Base-by-base conservation (phyloP, 2,113 vertebrate genomes). In the Nesospiza acunhae region DNA sequence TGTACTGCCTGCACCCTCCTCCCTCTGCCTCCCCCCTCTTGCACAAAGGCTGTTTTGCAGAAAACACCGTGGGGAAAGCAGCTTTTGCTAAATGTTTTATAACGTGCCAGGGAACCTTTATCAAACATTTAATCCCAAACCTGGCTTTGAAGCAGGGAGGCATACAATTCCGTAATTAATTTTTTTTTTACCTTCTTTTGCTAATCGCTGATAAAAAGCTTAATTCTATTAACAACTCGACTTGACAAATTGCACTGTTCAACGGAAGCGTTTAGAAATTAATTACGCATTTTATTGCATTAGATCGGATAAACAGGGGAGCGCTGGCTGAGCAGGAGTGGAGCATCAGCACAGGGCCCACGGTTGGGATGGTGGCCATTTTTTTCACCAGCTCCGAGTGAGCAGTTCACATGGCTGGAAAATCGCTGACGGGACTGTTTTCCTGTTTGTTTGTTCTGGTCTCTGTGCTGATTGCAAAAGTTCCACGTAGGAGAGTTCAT, bases 181-280 rank as follows among this genome's bases (percentile, higher is more conserved):
- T 98, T 98, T 98, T 98, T 98, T 97, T 97, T 98, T 96, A 98
- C 98, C 97, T 98, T 98, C 98, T 98, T 98, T 98, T 98, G 98
- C 98, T 98, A 98, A 98, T 98, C 98, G 68, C 98, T 98, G 98
- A 98, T 98, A 98, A 98, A 98, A 98, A 98, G 98, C 98, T 98
- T 98, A 98, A 98, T 98, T 98, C 98, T 98, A 98, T 98, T 98
- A 98, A 98, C 98, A 98, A 98, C 97, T 97, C 84, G 95, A 98
- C 98, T 98, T 98, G 98, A 98, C 98, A 98, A 98, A 98, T 98
- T 98, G 98, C 97, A 98, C 97, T 46, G 97, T 98, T 98, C 98
- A 98, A 98, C 94, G 35, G 98, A 98, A 98, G 97, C 97, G 67
- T 98, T 98, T 98, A 98, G 98, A 98, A 98, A 98, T 98, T 98